Evolutionary conservation across 2,888 invertebrate genomes (phyloP).

Genomic region (Dicranocentrus wangi): DNA sequence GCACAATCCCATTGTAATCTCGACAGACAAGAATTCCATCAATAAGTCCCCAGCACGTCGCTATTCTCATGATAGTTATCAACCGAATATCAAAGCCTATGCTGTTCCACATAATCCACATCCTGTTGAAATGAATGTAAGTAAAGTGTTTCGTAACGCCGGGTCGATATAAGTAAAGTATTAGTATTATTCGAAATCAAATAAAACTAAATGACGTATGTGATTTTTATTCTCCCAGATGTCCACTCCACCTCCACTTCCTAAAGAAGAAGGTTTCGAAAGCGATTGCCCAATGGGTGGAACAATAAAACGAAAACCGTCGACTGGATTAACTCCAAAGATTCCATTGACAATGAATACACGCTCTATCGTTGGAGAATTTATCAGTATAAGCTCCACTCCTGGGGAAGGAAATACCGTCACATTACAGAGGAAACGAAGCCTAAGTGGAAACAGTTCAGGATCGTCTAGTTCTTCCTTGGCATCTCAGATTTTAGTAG

Average conservation of each 20-base stretch:
- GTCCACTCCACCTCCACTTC: slow-evolving; percentile 81
- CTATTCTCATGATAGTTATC: slow-evolving; percentile 61
- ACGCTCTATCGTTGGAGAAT: slow-evolving; percentile 83
- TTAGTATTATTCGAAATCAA: too few relatives aligned
- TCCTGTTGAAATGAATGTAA: slow-evolving; percentile 45
- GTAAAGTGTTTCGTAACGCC: too few relatives aligned
- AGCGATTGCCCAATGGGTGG: slow-evolving; percentile 75
- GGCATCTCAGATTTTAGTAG: slow-evolving; percentile 66
- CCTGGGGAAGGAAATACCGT: slow-evolving; percentile 72
- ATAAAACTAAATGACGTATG: too few relatives aligned
- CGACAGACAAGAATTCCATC: slow-evolving; percentile 46
- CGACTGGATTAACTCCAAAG: slow-evolving; percentile 85
- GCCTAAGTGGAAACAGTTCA: slow-evolving; percentile 69
- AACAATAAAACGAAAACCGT: slow-evolving; percentile 92
- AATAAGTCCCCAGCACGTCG: slow-evolving; percentile 61
- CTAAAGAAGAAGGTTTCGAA: slow-evolving; percentile 79
- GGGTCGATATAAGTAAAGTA: too few relatives aligned
- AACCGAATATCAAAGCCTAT: slow-evolving; percentile 54
- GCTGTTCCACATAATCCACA: slow-evolving; percentile 39
- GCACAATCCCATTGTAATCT: slow-evolving; percentile 65
- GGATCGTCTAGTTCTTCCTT: slow-evolving; percentile 68
- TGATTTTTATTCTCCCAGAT: too few relatives aligned
- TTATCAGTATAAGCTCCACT: slow-evolving; percentile 82
- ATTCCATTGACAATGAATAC: slow-evolving; percentile 93
- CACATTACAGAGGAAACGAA: slow-evolving; percentile 71